Percentiles rank a stretch among this genome's conserved stretches.
phyloP scores from a whole-genome alignment of 2,113 vertebrate genomes.

The Carassius gibelio region DNA sequence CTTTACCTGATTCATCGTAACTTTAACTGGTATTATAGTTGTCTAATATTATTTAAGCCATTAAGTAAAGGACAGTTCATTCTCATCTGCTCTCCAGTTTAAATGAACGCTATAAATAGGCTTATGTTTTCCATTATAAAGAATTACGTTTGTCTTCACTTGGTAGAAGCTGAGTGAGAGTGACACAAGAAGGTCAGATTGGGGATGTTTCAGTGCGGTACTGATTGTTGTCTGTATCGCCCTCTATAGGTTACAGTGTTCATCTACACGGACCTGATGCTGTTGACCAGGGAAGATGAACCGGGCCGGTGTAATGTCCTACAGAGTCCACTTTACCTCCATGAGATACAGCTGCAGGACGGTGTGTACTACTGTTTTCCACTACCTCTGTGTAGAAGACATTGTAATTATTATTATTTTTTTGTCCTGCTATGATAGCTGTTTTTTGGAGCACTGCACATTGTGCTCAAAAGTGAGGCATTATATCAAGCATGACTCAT shows the following conservation, averaged over 20 bases:
- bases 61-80: background rate
- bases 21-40: background rate
- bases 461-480: too few species aligned
- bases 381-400: background rate
- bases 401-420: background rate
- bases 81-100: background rate
- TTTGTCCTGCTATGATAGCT: too few species aligned
- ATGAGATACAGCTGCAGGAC: constrained; percentile 84
- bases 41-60: background rate
- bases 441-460: too few species aligned
- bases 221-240: constrained; percentile 43
- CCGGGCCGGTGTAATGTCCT: constrained; percentile 84
- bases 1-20: constrained; percentile 3
- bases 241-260: constrained; percentile 84
- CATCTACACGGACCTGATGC: constrained; percentile 87
- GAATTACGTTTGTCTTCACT: background rate
- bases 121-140: background rate
- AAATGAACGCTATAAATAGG: background rate
- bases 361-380: constrained; percentile 70
- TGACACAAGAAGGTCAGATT: constrained; percentile 23
- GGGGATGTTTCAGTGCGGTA: background rate
- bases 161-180: constrained; percentile 16
- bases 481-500: too few species aligned
- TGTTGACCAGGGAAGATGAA: constrained; percentile 89
- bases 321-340: constrained; percentile 88